Conservation (phyloP, 2,797 vertebrate genomes). For the Choloepus didactylus region DNA sequence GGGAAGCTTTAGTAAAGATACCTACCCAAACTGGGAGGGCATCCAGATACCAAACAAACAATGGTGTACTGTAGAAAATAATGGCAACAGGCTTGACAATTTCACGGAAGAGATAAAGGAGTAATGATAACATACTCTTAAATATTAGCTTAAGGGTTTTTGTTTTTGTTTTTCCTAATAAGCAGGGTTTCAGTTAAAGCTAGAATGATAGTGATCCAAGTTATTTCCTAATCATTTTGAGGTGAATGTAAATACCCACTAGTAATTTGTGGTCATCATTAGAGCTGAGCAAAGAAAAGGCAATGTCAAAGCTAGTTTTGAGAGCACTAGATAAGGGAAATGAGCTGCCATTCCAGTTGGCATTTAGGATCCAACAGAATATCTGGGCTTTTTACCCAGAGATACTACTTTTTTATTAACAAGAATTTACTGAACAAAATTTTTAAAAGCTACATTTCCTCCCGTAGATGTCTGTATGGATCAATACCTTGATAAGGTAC, state of each 20-base stretch:
- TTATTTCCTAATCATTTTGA: constrained; percentile 48
- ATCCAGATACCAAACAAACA: constrained; percentile 63
- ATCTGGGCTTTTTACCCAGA: not conserved
- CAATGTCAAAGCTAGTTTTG: not conserved
- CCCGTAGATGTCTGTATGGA: not conserved
- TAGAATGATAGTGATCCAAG: constrained; percentile 66
- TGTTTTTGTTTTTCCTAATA: constrained; percentile 52
- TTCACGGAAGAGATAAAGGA: constrained; percentile 42
- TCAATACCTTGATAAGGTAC: not conserved
- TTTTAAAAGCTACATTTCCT: not conserved
- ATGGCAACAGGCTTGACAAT: constrained; percentile 44
- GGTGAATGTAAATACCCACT: constrained; percentile 44
- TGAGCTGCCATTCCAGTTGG: not conserved
- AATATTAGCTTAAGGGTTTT: not conserved
- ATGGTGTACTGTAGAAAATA: constrained; percentile 34
- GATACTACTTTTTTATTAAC: not conserved
- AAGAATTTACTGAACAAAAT: not conserved
- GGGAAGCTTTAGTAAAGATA: constrained; percentile 34
- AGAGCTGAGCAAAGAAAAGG: constrained; percentile 20
- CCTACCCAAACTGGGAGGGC: constrained; percentile 23
- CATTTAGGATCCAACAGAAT: not conserved
- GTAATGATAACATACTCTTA: constrained; percentile 56
- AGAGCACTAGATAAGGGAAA: not conserved
- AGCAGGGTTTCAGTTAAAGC: constrained; percentile 51
- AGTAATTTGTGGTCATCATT: constrained; percentile 50